Conservation (phyloP, 2,797 vertebrate genomes). For the Lindbergichthys nudifrons region DNA sequence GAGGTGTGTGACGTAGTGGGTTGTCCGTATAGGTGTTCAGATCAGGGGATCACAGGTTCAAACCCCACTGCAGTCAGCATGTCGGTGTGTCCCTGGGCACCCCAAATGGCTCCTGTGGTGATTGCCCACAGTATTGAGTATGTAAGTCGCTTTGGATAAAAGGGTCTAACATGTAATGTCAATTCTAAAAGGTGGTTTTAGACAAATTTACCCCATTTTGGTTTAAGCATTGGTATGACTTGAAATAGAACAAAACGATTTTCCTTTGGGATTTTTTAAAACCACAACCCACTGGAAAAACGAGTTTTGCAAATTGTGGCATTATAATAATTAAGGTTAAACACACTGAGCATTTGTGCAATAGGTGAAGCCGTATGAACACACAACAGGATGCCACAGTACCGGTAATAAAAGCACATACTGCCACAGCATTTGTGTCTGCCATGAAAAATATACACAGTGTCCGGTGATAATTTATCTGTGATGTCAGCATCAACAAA, state of each 20-base stretch:
- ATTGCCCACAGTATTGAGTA: too few species aligned
- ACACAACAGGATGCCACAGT: not conserved
- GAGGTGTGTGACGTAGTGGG: too few species aligned
- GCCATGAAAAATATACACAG: not conserved
- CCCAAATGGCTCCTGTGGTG: too few species aligned
- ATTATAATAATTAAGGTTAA: too few species aligned
- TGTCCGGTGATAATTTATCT: constrained; percentile 54
- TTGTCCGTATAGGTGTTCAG: too few species aligned
- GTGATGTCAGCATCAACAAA: constrained; percentile 60
- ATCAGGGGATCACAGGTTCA: too few species aligned
- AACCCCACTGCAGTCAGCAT: too few species aligned
- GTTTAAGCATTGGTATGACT: not conserved
- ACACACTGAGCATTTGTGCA: not conserved
- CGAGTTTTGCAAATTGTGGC: too few species aligned
- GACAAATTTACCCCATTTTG: not conserved
- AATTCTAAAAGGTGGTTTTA: not conserved
- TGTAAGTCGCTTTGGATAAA: too few species aligned
- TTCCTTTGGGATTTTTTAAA: not conserved
- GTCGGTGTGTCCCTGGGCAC: too few species aligned
- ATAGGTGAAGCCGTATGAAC: not conserved
- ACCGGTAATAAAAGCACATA: constrained; percentile 7
- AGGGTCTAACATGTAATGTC: too few species aligned
- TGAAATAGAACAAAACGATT: not conserved
- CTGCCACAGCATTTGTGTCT: not conserved
- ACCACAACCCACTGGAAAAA: not conserved